Evolutionary conservation across 2,797 vertebrate species (phyloP), one percentile per base, ranked within the genome.

Genomic region (Myotis daubentonii): DNA sequence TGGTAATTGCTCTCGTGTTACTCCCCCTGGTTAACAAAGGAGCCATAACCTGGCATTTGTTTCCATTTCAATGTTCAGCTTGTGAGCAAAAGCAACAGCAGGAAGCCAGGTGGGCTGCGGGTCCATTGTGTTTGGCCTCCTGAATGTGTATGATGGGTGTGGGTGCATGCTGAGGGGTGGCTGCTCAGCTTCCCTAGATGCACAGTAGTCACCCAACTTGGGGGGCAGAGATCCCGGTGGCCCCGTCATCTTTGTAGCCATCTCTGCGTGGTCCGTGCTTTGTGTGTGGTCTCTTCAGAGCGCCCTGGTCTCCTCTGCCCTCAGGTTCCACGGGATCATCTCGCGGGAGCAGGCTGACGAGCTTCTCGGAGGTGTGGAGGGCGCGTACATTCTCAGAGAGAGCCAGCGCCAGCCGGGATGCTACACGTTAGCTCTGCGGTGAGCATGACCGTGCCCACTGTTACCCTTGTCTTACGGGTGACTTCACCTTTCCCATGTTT

Each of bases 331-430:
- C 0, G 99, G 99, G 78, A 98, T 99, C 96, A 99, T 99, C 97
- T 99, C 99, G 94, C 98, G 99, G 94, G 99, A 99, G 97, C 98
- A 99, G 98, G 99, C 99, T 33, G 99, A 99, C 95, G 99, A 99
- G 96, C 98, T 99, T 28, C 98, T 99, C 41, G 98, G 97, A 17
- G 98, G 98, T 0, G 97, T 98, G 80, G 99, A 99, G 96, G 99
- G 99, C 30, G 98, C 99, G 0, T 99, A 99, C 97, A 99, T 99
- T 95, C 99, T 99, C 95, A 98, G 99, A 98, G 99, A 99, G 98
- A 99, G 99, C 98, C 99, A 99, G 93, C 98, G 99, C 89, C 99
- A 99, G 97, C 99, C 99, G 0, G 99, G 99, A 94, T 99, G 99
- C 93, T 99, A 99, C 97, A 99, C 99, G 5, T 98, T 99, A 96